Conservation (phyloP, 2,113 vertebrate species). For the Hippocampus abdominalis region DNA sequence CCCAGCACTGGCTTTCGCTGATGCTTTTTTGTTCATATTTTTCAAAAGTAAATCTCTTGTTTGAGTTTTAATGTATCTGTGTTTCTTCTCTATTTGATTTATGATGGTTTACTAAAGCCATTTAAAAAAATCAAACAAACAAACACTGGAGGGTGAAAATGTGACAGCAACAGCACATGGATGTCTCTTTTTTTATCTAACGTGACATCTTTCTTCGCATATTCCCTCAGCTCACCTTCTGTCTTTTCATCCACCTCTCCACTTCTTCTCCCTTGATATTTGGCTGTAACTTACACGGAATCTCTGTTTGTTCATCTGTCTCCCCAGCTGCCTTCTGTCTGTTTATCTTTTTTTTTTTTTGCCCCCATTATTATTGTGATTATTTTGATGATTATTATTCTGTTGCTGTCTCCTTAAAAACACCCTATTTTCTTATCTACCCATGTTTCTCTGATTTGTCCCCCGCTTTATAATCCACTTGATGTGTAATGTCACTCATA, state of each 20-base stretch:
- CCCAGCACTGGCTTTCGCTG: slow-evolving; percentile 17
- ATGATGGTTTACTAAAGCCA: neutral
- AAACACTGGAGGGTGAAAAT: neutral
- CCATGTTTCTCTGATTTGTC: slow-evolving; percentile 9
- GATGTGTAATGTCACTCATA: slow-evolving; percentile 19
- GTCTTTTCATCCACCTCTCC: slow-evolving; percentile 17
- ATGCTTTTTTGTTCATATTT: slow-evolving; percentile 23
- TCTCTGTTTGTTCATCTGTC: slow-evolving; percentile 42
- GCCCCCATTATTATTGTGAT: neutral
- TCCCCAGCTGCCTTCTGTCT: slow-evolving; percentile 16
- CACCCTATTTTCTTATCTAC: neutral
- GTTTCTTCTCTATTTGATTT: neutral
- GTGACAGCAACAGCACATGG: slow-evolving; percentile 8
- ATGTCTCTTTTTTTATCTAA: slow-evolving; percentile 14
- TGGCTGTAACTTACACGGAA: slow-evolving; percentile 32
- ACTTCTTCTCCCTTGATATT: slow-evolving; percentile 25
- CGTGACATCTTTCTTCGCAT: neutral
- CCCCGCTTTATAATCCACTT: slow-evolving; percentile 11
- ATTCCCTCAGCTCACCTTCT: slow-evolving; percentile 3
- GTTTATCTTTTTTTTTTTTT: slow-evolving; percentile 30
- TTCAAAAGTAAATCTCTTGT: slow-evolving; percentile 24
- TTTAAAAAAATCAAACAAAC: neutral
- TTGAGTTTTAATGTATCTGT: slow-evolving; percentile 22
- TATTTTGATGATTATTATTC: slow-evolving; percentile 1
- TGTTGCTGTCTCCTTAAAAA: slow-evolving; percentile 4